phyloP scores from a whole-genome alignment of 2,797 vertebrate genomes.

The Chelon labrosus region DNA sequence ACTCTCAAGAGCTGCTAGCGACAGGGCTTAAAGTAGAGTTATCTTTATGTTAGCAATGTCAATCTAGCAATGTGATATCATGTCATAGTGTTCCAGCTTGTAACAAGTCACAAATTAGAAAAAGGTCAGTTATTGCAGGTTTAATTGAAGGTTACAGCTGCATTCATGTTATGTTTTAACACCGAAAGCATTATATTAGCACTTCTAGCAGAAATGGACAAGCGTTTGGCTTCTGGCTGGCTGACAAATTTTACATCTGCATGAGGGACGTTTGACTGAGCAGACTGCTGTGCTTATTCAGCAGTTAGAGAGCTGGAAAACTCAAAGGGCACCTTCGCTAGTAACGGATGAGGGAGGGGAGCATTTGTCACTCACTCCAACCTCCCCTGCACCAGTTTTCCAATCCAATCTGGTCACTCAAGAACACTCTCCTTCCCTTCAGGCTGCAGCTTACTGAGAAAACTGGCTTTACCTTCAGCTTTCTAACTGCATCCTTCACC shows the following conservation, averaged over 20 bases:
- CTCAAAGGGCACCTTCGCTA: slow-evolving; percentile 71
- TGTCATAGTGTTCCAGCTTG: no score
- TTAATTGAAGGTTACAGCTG: no score
- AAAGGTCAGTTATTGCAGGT: no score
- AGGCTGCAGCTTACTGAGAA: slow-evolving; percentile 25
- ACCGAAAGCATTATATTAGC: no score
- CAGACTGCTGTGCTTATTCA: slow-evolving; percentile 33
- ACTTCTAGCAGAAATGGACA: no score
- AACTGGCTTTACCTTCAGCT: slow-evolving; percentile 91
- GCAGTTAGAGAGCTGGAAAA: slow-evolving; percentile 45
- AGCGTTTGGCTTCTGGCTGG: background rate
- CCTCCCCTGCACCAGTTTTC: slow-evolving; percentile 9
- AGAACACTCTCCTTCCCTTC: slow-evolving; percentile 16
- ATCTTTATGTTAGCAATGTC: no score
- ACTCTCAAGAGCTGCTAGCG: no score
- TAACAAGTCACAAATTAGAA: no score
- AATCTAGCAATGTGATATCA: no score
- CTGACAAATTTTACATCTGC: slow-evolving; percentile 11
- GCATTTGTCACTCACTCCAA: slow-evolving; percentile 46
- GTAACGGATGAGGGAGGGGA: slow-evolving; percentile 38
- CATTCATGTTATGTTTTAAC: no score
- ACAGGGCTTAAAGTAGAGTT: no score
- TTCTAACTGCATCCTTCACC: slow-evolving; percentile 96
- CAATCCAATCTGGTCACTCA: slow-evolving; percentile 30
- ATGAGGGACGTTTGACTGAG: background rate